A percentile compares a stretch with the other conserved stretches of the same genome.
Conservation (phyloP, 2,888 invertebrate genomes). For the Monopis laevigella region DNA sequence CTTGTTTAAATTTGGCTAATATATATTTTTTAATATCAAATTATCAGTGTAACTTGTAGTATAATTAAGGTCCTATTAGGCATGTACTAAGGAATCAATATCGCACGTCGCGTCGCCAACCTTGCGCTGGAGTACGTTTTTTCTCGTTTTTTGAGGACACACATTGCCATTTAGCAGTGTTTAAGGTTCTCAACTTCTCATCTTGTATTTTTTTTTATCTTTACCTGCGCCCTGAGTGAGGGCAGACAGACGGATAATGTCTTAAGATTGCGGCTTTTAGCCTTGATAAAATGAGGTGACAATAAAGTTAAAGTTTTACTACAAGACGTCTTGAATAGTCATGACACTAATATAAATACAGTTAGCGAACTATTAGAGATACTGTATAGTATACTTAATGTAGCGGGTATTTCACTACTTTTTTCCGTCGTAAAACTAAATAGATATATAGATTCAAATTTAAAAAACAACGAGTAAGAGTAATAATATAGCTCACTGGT, state of each 20-base stretch:
- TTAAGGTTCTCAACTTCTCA: conserved; percentile 27
- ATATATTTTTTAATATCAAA: background rate
- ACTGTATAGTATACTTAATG: no score
- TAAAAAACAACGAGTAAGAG: no score
- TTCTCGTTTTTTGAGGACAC: conserved; percentile 41
- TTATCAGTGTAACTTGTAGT: background rate
- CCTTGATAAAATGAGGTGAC: conserved; percentile 12
- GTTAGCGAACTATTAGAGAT: no score
- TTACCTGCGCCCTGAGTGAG: conserved; percentile 18
- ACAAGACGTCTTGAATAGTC: no score
- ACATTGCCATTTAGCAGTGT: conserved; percentile 43
- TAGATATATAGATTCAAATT: no score
- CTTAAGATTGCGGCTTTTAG: conserved; percentile 12
- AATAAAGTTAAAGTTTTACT: conserved; percentile 13
- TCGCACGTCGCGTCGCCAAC: conserved; percentile 32
- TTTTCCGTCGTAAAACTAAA: no score
- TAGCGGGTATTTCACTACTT: no score
- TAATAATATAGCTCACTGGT: no score
- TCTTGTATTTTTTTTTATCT: conserved; percentile 28
- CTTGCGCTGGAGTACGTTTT: conserved; percentile 34
- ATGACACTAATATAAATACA: no score
- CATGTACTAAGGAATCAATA: conserved; percentile 14
- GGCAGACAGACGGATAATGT: conserved; percentile 10
- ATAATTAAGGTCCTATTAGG: background rate
- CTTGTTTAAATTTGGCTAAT: conserved; percentile 1